A percentile compares a stretch with the other conserved stretches of the same genome.
Evolutionary conservation across 2,113 vertebrate species (phyloP).

Genomic region (Grallaria varia): DNA sequence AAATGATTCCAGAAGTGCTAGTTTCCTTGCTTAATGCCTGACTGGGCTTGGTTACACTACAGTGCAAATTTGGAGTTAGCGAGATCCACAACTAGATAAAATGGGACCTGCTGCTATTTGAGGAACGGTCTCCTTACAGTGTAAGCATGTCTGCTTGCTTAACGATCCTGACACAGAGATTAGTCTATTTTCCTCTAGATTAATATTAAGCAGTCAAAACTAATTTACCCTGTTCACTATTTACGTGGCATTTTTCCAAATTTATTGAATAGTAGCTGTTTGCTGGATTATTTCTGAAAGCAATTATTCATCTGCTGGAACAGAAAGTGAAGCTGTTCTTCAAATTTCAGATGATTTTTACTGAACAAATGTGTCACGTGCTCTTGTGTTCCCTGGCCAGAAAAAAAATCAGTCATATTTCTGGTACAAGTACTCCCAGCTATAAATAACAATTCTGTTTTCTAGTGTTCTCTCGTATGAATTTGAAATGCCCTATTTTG

Average conservation of each 20-base stretch:
- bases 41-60: neutral
- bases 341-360: constrained; percentile 25
- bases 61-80: neutral
- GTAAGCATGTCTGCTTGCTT: neutral
- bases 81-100: neutral
- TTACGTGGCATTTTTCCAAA: neutral
- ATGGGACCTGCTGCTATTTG: neutral
- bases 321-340: neutral
- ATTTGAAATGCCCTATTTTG: constrained; percentile 1
- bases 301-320: neutral
- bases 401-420: constrained; percentile 22
- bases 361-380: neutral
- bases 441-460: constrained; percentile 52
- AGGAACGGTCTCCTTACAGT: neutral
- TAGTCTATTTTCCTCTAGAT: neutral
- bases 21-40: constrained; percentile 15
- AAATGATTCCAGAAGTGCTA: neutral
- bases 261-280: neutral
- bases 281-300: neutral
- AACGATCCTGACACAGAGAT: neutral
- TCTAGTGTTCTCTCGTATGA: neutral
- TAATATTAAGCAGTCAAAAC: neutral
- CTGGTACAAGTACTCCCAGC: constrained; percentile 18
- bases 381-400: neutral
- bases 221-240: neutral